phyloP scores from a whole-genome alignment of 1,140 invertebrate species.

The Pygmarrhopalites habei region DNA sequence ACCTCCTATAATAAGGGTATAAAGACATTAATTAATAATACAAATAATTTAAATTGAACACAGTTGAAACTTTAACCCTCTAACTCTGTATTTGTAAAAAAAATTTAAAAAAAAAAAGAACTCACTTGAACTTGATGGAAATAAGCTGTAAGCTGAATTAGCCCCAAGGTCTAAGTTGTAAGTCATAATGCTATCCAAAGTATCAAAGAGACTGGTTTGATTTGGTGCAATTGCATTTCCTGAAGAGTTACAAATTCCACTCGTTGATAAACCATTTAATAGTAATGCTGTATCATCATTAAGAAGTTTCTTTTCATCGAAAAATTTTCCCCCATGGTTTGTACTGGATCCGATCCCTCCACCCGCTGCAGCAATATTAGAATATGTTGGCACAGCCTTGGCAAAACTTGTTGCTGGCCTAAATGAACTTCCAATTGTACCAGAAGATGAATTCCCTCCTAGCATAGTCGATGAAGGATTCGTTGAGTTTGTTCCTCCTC shows the following conservation, averaged over 20 bases:
- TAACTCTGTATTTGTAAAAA: neutral
- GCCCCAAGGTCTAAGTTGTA: constrained; percentile 11
- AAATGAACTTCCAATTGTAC: constrained; percentile 4
- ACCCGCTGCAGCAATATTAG: constrained; percentile 18
- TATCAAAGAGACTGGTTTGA: constrained; percentile 24
- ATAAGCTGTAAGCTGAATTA: constrained; percentile 23
- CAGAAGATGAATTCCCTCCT: constrained; percentile 9
- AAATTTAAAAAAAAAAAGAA: neutral
- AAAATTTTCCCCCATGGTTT: constrained; percentile 28
- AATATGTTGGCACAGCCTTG: constrained; percentile 34
- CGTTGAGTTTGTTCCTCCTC: neutral
- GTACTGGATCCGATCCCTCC: constrained; percentile 8
- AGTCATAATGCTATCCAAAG: constrained; percentile 19
- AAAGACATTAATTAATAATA: too few species aligned
- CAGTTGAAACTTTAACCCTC: neutral
- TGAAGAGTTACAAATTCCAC: constrained; percentile 14
- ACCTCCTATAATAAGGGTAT: constrained; percentile 13
- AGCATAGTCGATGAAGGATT: neutral
- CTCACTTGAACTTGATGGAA: constrained; percentile 28
- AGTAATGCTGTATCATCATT: constrained; percentile 5
- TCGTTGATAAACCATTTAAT: constrained; percentile 11
- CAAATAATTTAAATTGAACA: too few species aligned
- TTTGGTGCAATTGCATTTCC: constrained; percentile 12
- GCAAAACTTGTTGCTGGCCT: constrained; percentile 36
- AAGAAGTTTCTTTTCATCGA: constrained; percentile 21